Percentiles rank a stretch among this genome's conserved stretches.
Conservation (phyloP, 2,113 vertebrate species). For the Elephantulus edwardii region DNA sequence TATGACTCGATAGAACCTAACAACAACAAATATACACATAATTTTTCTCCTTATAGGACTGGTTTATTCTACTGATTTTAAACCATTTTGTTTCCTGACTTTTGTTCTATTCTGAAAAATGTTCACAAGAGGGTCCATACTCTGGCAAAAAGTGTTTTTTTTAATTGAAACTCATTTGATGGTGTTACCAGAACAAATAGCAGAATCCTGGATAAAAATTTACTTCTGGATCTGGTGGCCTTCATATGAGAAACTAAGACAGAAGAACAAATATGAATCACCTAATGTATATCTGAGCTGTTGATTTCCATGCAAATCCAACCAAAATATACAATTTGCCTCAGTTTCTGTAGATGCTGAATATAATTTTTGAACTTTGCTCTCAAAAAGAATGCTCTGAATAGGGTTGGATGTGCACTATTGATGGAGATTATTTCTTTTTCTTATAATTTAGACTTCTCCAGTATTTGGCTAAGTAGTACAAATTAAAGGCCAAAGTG, state of each 20-base stretch:
- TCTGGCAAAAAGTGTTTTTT: too few relatives aligned
- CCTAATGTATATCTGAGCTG: constrained; percentile 42
- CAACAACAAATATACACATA: too few relatives aligned
- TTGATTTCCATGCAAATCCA: constrained; percentile 63
- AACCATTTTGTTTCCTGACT: not conserved
- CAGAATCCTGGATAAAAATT: constrained; percentile 52
- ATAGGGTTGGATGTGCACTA: constrained; percentile 58
- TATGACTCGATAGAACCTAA: too few relatives aligned
- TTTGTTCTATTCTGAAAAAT: not conserved
- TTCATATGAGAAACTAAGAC: constrained; percentile 51
- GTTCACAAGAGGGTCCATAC: not conserved
- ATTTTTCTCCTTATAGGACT: not conserved
- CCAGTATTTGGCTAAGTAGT: constrained; percentile 23
- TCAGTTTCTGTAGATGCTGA: constrained; percentile 64
- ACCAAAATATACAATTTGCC: constrained; percentile 64
- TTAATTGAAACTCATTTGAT: not conserved
- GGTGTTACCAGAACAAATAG: not conserved
- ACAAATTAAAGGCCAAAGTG: constrained; percentile 30
- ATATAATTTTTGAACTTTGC: constrained; percentile 45
- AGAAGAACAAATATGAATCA: constrained; percentile 65
- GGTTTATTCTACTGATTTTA: not conserved
- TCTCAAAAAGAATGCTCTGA: constrained; percentile 58
- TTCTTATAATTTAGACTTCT: constrained; percentile 57
- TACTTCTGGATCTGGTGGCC: constrained; percentile 38
- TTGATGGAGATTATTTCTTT: constrained; percentile 63